Evolutionary conservation across 1,140 invertebrate genomes (phyloP), one percentile per base, ranked within the genome.

Genomic region (Drosophila rhopaloa): DNA sequence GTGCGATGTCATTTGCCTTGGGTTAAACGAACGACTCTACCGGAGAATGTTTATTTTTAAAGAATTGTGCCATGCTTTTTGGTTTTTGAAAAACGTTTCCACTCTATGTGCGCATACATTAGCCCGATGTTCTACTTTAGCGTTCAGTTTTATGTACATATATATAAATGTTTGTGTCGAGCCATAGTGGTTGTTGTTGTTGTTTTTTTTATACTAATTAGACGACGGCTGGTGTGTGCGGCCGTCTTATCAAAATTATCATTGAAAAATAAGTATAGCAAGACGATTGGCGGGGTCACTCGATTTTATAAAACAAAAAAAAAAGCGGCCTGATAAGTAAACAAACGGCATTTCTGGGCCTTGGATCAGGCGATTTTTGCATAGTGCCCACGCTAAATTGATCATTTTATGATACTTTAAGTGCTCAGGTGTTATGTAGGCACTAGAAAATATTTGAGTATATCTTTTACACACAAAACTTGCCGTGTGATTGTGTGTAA

Each of bases 191-290:
- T 16, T 53, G 53, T 71, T 70, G 24, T 60, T 76, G 41, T 53
- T 76, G 47, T 70, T 53, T 44, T 71, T 43, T 60, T 72, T 75
- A 57, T 61, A 73, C 59, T 81, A 85, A 84, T 84, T 85, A 85
- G 55, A 81, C 35, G 55, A n/a, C 44, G 46, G 37, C 47, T 60
- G 50, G 58, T 51, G 46, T 35, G 59, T 35, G 59, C 29, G 29
- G 50, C 47, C 19, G 51, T 56, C 74, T 84, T 84, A 84, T 84
- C 81, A 84, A 67, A 79, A 82, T 79, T 83, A 80, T 84, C 76
- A 81, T 81, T 82, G 46, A 62, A 80, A 57, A 61, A 79, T 58
- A 76, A 70, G 54, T 60, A 77, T 76, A 56, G 73, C 72, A 72
- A 62, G 48, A 29, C 55, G 70, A 59, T 71, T 83, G 81, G 37